Evolutionary conservation across 2,113 vertebrate genomes (phyloP), one percentile per base, ranked within the genome.

Genomic region (Platycercus adscitus): DNA sequence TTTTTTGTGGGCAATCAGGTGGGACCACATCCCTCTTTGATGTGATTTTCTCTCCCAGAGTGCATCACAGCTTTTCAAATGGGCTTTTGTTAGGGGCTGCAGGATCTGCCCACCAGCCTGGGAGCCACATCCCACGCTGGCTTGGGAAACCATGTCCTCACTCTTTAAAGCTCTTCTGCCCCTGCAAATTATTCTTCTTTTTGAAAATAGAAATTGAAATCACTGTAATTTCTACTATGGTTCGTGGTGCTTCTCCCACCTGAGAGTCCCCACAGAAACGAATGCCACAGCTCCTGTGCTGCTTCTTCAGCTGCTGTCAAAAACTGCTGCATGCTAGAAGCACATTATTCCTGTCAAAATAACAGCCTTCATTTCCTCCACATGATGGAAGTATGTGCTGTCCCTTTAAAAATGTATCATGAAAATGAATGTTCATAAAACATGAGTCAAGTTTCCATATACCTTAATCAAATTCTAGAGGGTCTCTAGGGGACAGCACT

Each of bases 371-470:
- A 76, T 75, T 94, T 91, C 56, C 87, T 92, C 88, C 71, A 86
- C 77, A 83, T 44, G 72, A 75, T 89, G 73, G 90, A 97, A 96
- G 96, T 81, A 75, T 35, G 60, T 41, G 35, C 61, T 92, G 46
- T 68, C 60, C 43, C 86, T 97, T 97, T 97, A 96, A 97, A 95
- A 87, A 94, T 93, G 52, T 52, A 92, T 95, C 95, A 69, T 17
- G 37, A 96, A 96, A 93, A 95, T 88, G 53, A 96, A 89, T 79
- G 73, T 92, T 91, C 93, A 55, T 96, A 96, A 96, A 94, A 91
- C 53, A 86, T 82, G 90, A 93, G 79, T 89, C 76, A 91, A 92
- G 77, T 91, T 92, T 95, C 90, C 31, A 5, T 96, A 90, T 87
- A 86, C 64, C 88, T 95, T 81, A 91, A 95, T 95, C 86, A 93